Percentiles rank a stretch among this genome's conserved stretches.
These are phyloP conservation scores for Bemisia tabaci DNA, from an alignment of 1,140 invertebrate genomes.

Conservation along the genomic window DNA sequence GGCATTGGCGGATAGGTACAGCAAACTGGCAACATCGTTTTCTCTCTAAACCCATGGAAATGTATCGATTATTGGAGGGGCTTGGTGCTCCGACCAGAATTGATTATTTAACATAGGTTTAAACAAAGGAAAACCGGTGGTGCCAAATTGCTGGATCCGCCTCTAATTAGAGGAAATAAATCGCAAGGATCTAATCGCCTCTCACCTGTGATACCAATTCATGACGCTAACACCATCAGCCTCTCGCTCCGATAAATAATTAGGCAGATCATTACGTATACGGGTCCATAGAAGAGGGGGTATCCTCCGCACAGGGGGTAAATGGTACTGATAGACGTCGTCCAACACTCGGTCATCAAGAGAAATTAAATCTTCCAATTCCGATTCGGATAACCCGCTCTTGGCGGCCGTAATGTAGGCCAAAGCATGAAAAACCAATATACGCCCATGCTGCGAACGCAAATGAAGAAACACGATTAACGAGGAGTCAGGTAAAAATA, in stretches of 20 bases:
- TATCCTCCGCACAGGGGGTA: slow-evolving; percentile 87
- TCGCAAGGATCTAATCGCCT: too few relatives aligned
- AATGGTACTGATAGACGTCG: slow-evolving; percentile 96
- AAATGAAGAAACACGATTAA: slow-evolving; percentile 11
- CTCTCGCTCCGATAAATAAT: slow-evolving; percentile 90
- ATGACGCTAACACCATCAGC: slow-evolving; percentile 94
- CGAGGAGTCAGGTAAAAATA: slow-evolving; percentile 1
- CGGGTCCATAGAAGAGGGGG: slow-evolving; percentile 92
- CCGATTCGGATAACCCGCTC: slow-evolving; percentile 82
- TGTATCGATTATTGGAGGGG: too few relatives aligned
- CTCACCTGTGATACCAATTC: slow-evolving; percentile 89
- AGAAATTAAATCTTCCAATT: slow-evolving; percentile 88
- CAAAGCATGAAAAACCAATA: slow-evolving; percentile 82
- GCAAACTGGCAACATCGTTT: too few relatives aligned
- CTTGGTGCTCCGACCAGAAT: too few relatives aligned
- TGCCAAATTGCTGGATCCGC: too few relatives aligned
- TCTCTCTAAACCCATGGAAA: too few relatives aligned
- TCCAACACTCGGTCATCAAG: slow-evolving; percentile 85
- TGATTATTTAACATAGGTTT: too few relatives aligned
- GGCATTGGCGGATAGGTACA: too few relatives aligned
- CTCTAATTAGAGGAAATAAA: too few relatives aligned
- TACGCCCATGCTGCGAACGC: slow-evolving; percentile 59
- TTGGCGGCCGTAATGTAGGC: slow-evolving; percentile 90
- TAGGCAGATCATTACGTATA: slow-evolving; percentile 85
- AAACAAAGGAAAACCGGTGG: too few relatives aligned